These are phyloP conservation scores for Acropora tenuis DNA, from an alignment of 64 coral and sea anemone genomes.

Conservation along the genomic window DNA sequence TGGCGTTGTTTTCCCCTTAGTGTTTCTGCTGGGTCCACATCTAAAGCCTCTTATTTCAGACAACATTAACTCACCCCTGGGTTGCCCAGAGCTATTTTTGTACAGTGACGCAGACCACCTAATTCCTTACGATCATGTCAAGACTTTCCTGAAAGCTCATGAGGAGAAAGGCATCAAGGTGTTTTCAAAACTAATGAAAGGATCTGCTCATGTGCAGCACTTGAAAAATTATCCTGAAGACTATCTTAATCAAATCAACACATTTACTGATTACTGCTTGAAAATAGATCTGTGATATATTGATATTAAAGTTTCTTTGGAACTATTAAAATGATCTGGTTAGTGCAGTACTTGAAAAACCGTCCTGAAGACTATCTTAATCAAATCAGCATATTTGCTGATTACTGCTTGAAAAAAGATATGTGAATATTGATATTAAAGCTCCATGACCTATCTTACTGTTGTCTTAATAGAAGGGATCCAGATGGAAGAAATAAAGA, in stretches of 20 bases:
- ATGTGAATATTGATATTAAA: no score
- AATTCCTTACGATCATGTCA: constrained; percentile 7
- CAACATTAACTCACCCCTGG: background rate
- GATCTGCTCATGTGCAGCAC: constrained; percentile 38
- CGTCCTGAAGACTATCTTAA: no score
- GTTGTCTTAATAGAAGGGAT: no score
- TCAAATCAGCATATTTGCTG: no score
- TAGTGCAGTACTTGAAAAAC: no score
- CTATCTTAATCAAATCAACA: background rate
- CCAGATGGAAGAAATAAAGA: no score
- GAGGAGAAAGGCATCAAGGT: constrained; percentile 2
- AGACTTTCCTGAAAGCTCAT: background rate
- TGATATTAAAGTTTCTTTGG: background rate
- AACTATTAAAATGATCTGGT: no score
- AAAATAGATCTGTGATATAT: no score
- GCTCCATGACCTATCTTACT: no score
- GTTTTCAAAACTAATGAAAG: constrained; percentile 14
- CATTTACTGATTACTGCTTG: no score
- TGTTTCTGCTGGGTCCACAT: background rate
- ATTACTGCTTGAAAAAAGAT: no score
- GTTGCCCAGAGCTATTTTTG: constrained; percentile 34
- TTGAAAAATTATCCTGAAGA: constrained; percentile 33
- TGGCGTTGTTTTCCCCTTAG: background rate
- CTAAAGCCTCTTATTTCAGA: constrained; percentile 22
- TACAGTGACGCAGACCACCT: constrained; percentile 12